Conservation (phyloP, 2,113 vertebrate species). For the Leuciscus idus region DNA sequence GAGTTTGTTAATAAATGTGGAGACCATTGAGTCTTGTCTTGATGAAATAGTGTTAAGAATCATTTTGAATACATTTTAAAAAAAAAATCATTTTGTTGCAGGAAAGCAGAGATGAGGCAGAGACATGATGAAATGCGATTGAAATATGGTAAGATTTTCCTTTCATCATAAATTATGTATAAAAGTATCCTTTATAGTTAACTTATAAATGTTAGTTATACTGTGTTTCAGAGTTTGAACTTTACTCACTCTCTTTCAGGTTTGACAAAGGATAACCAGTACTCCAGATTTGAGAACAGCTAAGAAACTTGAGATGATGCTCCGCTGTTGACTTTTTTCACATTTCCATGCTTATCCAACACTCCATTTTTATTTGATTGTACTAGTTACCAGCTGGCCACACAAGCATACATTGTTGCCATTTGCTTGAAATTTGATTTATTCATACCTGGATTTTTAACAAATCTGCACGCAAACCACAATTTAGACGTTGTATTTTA, state of each 20-base stretch:
- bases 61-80: too few relatives aligned
- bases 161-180: background rate
- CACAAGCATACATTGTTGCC: background rate
- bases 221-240: background rate
- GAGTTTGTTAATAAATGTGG: background rate
- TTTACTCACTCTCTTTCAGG: conserved; percentile 42
- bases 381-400: background rate
- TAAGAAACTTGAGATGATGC: background rate
- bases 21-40: background rate
- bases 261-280: conserved; percentile 47
- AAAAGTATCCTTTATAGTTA: background rate
- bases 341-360: background rate
- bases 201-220: background rate
- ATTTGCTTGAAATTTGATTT: background rate
- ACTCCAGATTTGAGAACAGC: conserved; percentile 56
- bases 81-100: conserved; percentile 57
- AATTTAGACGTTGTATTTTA: background rate
- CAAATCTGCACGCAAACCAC: background rate
- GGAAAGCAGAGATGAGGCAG: conserved; percentile 89
- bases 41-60: background rate
- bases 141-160: conserved; percentile 85
- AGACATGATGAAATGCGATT: conserved; percentile 93
- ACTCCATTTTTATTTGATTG: background rate
- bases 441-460: background rate
- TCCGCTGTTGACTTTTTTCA: background rate